Percentiles rank a stretch among this genome's conserved stretches.
Evolutionary conservation across 2,888 invertebrate genomes (phyloP).

Genomic region (Mesochorus sp.): DNA sequence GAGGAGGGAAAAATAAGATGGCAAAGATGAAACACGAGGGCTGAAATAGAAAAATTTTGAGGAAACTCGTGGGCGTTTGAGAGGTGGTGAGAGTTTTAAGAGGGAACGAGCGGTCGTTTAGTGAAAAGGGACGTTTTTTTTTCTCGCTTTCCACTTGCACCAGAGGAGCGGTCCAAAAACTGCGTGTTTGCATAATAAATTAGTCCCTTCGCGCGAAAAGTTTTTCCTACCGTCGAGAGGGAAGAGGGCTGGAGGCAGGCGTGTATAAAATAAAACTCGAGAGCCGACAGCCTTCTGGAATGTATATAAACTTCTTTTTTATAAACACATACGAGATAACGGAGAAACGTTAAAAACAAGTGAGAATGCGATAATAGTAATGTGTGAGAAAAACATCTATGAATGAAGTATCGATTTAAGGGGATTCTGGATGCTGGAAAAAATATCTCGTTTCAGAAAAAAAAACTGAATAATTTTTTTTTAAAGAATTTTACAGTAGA

Average conservation of each 20-base stretch:
- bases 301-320: not conserved
- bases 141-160: not conserved
- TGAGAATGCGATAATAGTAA: not conserved
- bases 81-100: not conserved
- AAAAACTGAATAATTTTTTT: too few relatives aligned
- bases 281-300: not conserved
- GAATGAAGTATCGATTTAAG: too few relatives aligned
- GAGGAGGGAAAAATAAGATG: not conserved
- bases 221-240: not conserved
- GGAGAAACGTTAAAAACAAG: not conserved
- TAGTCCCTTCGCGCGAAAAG: not conserved
- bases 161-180: not conserved
- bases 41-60: not conserved
- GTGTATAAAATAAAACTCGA: not conserved
- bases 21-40: not conserved
- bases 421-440: too few relatives aligned
- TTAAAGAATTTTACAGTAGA: too few relatives aligned
- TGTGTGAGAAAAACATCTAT: too few relatives aligned
- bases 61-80: not conserved
- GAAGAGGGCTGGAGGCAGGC: not conserved
- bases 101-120: not conserved
- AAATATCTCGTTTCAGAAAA: too few relatives aligned
- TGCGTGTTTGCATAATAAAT: conserved; percentile 14
- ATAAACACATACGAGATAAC: not conserved
- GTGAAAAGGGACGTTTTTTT: conserved; percentile 17